Evolutionary conservation across 2,888 invertebrate species (phyloP), one percentile per base, ranked within the genome.

Genomic region (Drosophila birchii): DNA sequence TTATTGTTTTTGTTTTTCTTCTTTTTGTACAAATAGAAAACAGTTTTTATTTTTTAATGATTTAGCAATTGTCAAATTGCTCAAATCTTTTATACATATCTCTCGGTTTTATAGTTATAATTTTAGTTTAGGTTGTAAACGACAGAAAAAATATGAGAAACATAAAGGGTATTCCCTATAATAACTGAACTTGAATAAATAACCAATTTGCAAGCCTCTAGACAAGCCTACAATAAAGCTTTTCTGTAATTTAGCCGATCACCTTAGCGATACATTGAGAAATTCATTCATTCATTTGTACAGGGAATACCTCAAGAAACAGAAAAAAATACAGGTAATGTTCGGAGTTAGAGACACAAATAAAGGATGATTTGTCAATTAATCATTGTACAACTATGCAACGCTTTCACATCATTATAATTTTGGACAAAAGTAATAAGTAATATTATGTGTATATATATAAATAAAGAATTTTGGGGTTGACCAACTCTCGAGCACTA

Each of bases 1-100:
- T 68, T 73, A 75, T 67, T 67, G 63, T 57, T 68, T 54, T 84
- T 75, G 36, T 59, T 77, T 51, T 20, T 60, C 76, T 16, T 18
- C 32, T 34, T 23, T 53, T 87, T 88, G 72, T 84, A 88, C 87
- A 88, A 86, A 84, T 84, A 89, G 86, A 84, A 84, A 89, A 89
- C 89, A 89, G 83, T 89, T 89, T 51, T 51, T 51, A 11, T 51
- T 16, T 29, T 29, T n/a, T 26, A 88, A 78, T 87, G 64, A 76
- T 88, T 49, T 20, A 18, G 71, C 76, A 62, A 54, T 69, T 71
- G 53, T 55, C 49, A 64, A 60, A 66, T 74, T 78, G 63, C 64
- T 62, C 51, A 51, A 39, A 36, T 45, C 2, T 34, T 67, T 44
- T 75, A 73, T 64, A 57, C 45, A 57, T 47, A 75, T 60, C 75